Percentiles rank a stretch among this genome's conserved stretches.
Evolutionary conservation across 2,113 vertebrate genomes (phyloP).

Genomic region (Glaucidium brasilianum): DNA sequence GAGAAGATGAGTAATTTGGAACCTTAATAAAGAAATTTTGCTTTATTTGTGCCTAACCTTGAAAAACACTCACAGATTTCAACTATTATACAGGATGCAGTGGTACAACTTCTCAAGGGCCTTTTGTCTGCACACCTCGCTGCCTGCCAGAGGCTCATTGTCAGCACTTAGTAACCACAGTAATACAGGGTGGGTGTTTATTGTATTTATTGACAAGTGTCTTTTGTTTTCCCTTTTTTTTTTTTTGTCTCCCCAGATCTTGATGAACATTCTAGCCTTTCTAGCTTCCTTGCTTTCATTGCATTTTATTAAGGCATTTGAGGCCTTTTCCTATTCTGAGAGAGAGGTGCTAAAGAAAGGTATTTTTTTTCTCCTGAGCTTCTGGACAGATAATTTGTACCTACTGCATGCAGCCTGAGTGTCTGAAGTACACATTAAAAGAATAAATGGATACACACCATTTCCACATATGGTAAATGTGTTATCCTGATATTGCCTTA

Average conservation of each 20-base stretch:
- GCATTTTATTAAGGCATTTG: not conserved
- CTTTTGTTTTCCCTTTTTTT: constrained; percentile 24
- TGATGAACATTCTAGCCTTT: not conserved
- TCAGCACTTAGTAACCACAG: not conserved
- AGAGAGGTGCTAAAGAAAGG: not conserved
- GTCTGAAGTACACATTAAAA: constrained; percentile 7
- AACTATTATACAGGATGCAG: not conserved
- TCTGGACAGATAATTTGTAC: constrained; percentile 30
- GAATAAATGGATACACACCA: not conserved
- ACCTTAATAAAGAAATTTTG: constrained; percentile 56
- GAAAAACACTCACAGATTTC: constrained; percentile 51
- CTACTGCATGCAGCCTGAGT: not conserved
- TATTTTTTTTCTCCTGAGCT: not conserved
- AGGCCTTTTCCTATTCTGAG: not conserved
- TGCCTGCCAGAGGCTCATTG: constrained; percentile 34
- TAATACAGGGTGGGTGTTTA: constrained; percentile 7
- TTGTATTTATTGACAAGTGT: constrained; percentile 25
- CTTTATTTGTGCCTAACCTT: constrained; percentile 63
- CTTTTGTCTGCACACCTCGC: constrained; percentile 51
- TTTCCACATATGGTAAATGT: not conserved
- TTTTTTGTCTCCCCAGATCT: not conserved
- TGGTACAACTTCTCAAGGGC: constrained; percentile 52
- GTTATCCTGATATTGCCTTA: not conserved
- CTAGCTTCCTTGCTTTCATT: not conserved
- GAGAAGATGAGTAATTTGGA: constrained; percentile 58